Percentiles rank a stretch among this genome's conserved stretches.
Conservation (phyloP, 2,888 invertebrate species). For the Chamaedrilus cognettii region DNA sequence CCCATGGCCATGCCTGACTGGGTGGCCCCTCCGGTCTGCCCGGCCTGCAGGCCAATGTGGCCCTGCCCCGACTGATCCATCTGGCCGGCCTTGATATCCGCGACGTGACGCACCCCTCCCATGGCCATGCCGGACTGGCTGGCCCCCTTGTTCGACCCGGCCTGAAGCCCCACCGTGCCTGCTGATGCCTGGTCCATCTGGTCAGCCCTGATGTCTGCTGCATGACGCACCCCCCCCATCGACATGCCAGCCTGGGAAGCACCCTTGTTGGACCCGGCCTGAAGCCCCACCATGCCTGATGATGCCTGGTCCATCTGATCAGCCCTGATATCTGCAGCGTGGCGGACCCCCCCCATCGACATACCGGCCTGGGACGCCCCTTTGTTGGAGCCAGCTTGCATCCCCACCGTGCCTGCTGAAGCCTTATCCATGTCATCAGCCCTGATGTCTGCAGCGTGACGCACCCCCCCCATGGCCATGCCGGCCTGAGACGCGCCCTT, state of each 20-base stretch:
- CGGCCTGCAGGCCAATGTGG: slow-evolving; percentile 52
- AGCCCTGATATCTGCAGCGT: slow-evolving; percentile 54
- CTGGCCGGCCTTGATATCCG: slow-evolving; percentile 55
- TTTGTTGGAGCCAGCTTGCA: slow-evolving; percentile 55
- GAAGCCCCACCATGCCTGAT: slow-evolving; percentile 50
- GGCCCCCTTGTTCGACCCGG: slow-evolving; percentile 35
- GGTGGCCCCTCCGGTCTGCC: slow-evolving; percentile 53
- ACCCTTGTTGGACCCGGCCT: slow-evolving; percentile 55
- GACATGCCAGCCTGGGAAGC: slow-evolving; percentile 56
- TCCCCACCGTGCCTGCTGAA: slow-evolving; percentile 48
- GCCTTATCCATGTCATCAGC: slow-evolving; percentile 47
- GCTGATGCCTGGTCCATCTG: slow-evolving; percentile 40
- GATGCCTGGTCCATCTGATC: slow-evolving; percentile 49
- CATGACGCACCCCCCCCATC: slow-evolving; percentile 49
- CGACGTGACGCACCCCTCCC: slow-evolving; percentile 49
- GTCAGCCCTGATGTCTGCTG: slow-evolving; percentile 38
- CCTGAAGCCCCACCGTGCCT: slow-evolving; percentile 51
- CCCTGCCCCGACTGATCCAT: slow-evolving; percentile 45
- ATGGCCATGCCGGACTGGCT: slow-evolving; percentile 51
- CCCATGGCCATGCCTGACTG: slow-evolving; percentile 56
- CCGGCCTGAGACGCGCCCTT: slow-evolving; percentile 54
- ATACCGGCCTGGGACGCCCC: slow-evolving; percentile 54
- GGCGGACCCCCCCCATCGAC: slow-evolving; percentile 51
- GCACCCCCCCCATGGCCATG: slow-evolving; percentile 47
- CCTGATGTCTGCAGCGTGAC: slow-evolving; percentile 54